Evolutionary conservation across 1,140 invertebrate genomes (phyloP), one percentile per base, ranked within the genome.

Genomic region (Zaprionus taronus): DNA sequence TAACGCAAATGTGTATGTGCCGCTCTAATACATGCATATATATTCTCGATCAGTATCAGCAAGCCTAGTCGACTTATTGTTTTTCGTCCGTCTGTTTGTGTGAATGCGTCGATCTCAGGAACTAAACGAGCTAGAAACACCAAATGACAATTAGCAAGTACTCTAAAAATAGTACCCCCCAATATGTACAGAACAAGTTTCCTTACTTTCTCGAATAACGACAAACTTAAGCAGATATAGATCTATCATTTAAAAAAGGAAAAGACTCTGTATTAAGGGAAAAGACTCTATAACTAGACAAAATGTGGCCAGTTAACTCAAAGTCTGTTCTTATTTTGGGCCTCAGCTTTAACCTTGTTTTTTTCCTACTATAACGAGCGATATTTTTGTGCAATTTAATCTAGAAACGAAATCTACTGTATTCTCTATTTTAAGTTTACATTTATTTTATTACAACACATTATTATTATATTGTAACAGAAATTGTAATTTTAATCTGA

Each of bases 91-190:
- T 51, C 47, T 51, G 47, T 51, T 47, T 51, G 47, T 51, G 47
- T 51, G 47, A 24, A 51, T 51, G 20, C 47, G 47, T 24, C 47
- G 47, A 51, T 51, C 47, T 51, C 47, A 51, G 47, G 47, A 51
- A 51, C 20, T 24, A 51, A 51, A 51, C 47, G 47, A 51, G 47
- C 47, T 51, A 51, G 47, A 51, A 51, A 51, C 20, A 51, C 47
- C 47, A 51, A 51, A 51, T 51, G 47, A 51, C 47, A 51, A 51
- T 51, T 51, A 51, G 47, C 47, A 51, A 12, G 47, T 51, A 51
- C 20, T 51, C 22, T 51, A 51, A n/a, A 47, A 17, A 47, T 51
- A 51, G 9, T 34, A 34, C 31, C 31, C 31, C 12, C 47, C 4
- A 22, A 20, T 51, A 51, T 15, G 15, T 47, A 47, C 47, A 51